Conservation (phyloP, 2,797 vertebrate species). For the Natrix natrix region DNA sequence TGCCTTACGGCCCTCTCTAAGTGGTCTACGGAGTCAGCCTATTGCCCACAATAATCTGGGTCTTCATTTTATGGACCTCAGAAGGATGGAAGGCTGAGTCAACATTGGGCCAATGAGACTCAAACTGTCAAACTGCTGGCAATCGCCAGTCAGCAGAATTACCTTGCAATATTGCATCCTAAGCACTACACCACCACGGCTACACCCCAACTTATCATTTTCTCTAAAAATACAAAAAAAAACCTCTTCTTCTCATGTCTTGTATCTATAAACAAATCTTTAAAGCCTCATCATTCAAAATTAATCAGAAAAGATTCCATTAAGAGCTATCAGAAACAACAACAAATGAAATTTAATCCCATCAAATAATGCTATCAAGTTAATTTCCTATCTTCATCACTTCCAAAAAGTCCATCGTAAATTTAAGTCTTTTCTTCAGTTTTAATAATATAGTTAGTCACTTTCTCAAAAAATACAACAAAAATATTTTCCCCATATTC, state of each 20-base stretch:
- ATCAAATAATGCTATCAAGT: not conserved
- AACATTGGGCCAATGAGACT: not conserved
- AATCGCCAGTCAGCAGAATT: not conserved
- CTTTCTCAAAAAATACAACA: not conserved
- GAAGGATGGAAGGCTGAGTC: not conserved
- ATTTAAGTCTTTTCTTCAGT: not conserved
- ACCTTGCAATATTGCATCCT: not conserved
- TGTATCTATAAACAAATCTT: not conserved
- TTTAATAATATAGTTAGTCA: not conserved
- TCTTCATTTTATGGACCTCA: not conserved
- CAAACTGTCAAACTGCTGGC: not conserved
- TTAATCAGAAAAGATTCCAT: not conserved
- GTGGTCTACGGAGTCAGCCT: not conserved
- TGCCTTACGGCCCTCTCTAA: not conserved
- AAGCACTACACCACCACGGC: not conserved
- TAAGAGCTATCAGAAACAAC: not conserved
- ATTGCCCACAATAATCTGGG: not conserved
- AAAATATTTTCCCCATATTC: not conserved
- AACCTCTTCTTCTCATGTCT: not conserved
- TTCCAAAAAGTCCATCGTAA: not conserved
- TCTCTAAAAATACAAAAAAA: not conserved
- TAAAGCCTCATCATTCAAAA: not conserved
- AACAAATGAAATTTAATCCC: not conserved
- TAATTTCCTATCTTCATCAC: not conserved
- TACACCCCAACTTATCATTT: not conserved